A percentile compares a stretch with the other conserved stretches of the same genome.
Evolutionary conservation across 2,797 vertebrate genomes (phyloP).

Genomic region (Enteromius thamalakanensis): DNA sequence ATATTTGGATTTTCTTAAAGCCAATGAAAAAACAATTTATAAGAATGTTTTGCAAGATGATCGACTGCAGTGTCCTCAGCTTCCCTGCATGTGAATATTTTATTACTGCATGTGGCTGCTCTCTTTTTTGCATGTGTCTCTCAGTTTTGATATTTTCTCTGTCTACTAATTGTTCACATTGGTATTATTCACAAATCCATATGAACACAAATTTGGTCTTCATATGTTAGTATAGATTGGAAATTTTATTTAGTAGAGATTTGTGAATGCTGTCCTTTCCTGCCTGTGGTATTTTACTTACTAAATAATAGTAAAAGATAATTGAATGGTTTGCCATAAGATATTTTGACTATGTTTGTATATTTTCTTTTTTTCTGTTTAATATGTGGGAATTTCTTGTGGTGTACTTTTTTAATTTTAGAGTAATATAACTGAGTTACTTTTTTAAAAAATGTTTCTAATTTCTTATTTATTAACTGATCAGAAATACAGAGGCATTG

Average conservation of each 20-base stretch:
- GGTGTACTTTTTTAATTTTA: neutral
- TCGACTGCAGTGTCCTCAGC: slow-evolving; percentile 26
- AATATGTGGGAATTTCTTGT: neutral
- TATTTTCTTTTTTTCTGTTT: neutral
- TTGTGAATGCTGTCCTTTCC: slow-evolving; percentile 41
- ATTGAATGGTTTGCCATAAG: neutral
- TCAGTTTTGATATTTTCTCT: neutral
- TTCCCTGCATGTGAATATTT: slow-evolving; percentile 37
- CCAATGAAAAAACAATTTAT: neutral
- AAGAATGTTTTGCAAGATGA: slow-evolving; percentile 52
- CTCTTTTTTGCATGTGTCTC: slow-evolving; percentile 31
- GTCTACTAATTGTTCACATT: slow-evolving; percentile 6
- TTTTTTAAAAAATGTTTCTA: too few species aligned
- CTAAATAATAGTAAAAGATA: neutral
- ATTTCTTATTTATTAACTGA: too few species aligned
- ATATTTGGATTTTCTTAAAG: neutral
- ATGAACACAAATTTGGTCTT: neutral
- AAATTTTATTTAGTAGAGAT: slow-evolving; percentile 1
- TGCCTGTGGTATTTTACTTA: neutral
- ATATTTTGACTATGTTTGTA: neutral
- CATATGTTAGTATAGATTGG: neutral
- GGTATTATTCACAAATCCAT: slow-evolving; percentile 27
- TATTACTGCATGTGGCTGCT: slow-evolving; percentile 1
- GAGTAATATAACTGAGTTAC: too few species aligned
- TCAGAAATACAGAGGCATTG: too few species aligned